phyloP scores from a whole-genome alignment of 2,797 vertebrate species.

The Thripadectes ignobilis region DNA sequence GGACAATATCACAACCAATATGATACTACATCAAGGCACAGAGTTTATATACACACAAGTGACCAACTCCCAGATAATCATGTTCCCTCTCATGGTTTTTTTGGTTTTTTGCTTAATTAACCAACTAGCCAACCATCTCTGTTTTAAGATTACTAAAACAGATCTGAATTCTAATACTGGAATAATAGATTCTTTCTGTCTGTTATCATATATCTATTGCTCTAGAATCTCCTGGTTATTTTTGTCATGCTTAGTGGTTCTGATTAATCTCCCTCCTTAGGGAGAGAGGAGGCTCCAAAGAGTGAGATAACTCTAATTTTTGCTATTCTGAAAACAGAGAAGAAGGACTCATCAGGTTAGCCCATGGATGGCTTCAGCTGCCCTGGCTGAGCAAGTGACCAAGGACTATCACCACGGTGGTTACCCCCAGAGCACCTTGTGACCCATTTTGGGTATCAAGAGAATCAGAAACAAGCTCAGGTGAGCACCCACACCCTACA shows the following conservation, averaged over 20 bases:
- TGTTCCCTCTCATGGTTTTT: background rate
- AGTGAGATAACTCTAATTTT: background rate
- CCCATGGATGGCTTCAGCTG: background rate
- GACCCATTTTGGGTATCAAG: background rate
- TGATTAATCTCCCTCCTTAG: background rate
- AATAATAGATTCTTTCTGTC: conserved; percentile 41
- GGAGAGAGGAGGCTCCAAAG: background rate
- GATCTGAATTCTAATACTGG: conserved; percentile 13
- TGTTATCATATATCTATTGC: conserved; percentile 12
- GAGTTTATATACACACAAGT: background rate
- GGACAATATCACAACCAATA: background rate
- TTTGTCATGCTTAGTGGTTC: conserved; percentile 36
- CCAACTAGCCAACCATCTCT: conserved; percentile 42
- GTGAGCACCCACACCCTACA: background rate
- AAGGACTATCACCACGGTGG: background rate
- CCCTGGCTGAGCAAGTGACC: background rate
- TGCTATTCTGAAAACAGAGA: background rate
- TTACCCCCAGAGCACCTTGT: background rate
- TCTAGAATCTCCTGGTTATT: conserved; percentile 47
- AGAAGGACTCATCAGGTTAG: background rate
- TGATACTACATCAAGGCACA: background rate
- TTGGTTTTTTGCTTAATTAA: conserved; percentile 57
- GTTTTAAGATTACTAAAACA: conserved; percentile 49
- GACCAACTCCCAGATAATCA: conserved; percentile 24
- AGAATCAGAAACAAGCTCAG: conserved; percentile 8